Evolutionary conservation across 2,113 vertebrate genomes (phyloP).

Genomic region (Rhinichthys klamathensis): DNA sequence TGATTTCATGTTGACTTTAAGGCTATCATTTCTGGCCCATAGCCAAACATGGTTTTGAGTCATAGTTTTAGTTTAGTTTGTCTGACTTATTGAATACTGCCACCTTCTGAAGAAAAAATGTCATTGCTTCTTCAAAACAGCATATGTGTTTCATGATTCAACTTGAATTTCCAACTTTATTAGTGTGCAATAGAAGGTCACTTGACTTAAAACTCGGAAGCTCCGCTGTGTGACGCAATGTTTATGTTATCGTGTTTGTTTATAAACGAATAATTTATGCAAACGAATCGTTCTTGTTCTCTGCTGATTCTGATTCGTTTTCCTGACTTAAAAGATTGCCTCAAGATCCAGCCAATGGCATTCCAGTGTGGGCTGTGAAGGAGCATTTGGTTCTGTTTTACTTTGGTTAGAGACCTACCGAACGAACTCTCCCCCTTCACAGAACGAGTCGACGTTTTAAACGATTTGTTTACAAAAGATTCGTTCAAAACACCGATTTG

Average conservation of each 20-base stretch:
- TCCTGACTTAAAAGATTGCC: not conserved
- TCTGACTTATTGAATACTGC: conserved; percentile 17
- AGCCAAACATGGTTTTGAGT: not conserved
- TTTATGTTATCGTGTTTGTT: not conserved
- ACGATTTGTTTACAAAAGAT: not conserved
- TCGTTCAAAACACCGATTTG: not conserved
- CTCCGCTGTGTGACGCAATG: not conserved
- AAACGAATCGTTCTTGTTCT: not conserved
- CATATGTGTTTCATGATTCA: not conserved
- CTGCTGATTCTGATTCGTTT: not conserved
- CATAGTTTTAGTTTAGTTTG: not conserved
- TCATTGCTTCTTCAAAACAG: not conserved
- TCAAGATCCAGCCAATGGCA: not conserved
- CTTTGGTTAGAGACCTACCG: no score
- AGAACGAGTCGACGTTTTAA: not conserved
- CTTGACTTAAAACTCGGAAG: not conserved
- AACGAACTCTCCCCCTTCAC: not conserved
- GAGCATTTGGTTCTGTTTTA: not conserved
- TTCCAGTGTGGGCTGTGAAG: not conserved
- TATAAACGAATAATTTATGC: not conserved
- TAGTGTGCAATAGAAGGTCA: not conserved
- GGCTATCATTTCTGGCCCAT: not conserved
- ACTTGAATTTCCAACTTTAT: not conserved
- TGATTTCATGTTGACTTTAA: not conserved
- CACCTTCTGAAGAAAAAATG: conserved; percentile 9